Base-by-base conservation (phyloP, 2,797 vertebrate species). In the Alectoris magna region DNA sequence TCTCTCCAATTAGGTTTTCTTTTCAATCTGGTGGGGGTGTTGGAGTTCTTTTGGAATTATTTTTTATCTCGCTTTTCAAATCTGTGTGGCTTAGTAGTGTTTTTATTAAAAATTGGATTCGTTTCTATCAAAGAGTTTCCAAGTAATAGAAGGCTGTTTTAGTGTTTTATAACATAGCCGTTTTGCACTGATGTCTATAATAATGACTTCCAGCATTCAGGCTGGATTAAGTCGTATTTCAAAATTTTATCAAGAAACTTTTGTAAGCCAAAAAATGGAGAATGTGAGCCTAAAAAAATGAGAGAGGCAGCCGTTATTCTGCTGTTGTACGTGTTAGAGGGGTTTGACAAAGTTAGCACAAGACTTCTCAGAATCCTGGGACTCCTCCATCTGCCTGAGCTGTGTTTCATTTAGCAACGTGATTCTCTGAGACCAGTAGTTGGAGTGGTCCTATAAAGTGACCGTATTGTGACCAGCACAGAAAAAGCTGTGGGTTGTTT, bases 61-160 rank as follows among this genome's bases (percentile, higher is more conserved):
- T 41, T 71, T 70, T 58, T 87, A 31, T 16, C 72, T 77, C 84
- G 36, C 44, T 63, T 92, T 43, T 77, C 46, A 69, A 72, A 72
- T 51, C 14, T 36, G 8, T 68, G 29, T 67, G 75, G n/a, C 38
- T 86, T 51, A 92, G 85, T 89, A 15, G 14, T 83, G 17, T 69
- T 88, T 92, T 91, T 91, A 92, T 86, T 81, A 70, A 86, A 87
- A 92, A 67, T 14, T 43, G 4, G 13, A 86, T 86, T 55, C n/a
- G 14, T 55, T 77, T 87, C 36, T 60, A n/a, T 84, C 34, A 62
- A 41, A 77, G 94, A 74, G 23, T 43, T 86, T 90, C 69, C 46
- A 81, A 87, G 64, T 56, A 2, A 68, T 71, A 23, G 22, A 90
- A 39, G 27, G 60, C 12, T 36, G 9, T 14, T 87, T 63, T 74